Percentiles rank a stretch among this genome's conserved stretches.
Evolutionary conservation across 2,888 invertebrate genomes (phyloP).

Genomic region (Erpobdella octoculata): DNA sequence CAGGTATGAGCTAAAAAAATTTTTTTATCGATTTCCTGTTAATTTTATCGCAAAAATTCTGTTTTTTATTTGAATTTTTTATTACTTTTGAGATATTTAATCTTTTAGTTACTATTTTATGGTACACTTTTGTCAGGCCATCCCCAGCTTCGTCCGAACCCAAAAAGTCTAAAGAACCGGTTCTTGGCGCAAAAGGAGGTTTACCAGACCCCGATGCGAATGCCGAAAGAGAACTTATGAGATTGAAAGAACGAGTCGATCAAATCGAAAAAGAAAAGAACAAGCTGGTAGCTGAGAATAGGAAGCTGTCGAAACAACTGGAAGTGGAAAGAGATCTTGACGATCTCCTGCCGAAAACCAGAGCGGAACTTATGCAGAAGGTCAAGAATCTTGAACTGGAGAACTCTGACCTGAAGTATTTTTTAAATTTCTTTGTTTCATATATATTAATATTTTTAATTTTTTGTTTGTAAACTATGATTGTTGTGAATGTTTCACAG

Average conservation of each 20-base stretch:
- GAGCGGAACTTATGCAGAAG: constrained; percentile 11
- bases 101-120: no score
- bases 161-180: not conserved
- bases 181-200: not conserved
- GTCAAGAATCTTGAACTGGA: constrained; percentile 12
- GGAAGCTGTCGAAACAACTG: constrained; percentile 16
- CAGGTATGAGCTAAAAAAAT: no score
- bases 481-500: no score
- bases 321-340: constrained; percentile 16
- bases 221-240: not conserved
- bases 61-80: not conserved
- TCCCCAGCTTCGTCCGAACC: not conserved
- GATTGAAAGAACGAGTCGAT: constrained; percentile 9
- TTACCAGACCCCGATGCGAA: not conserved
- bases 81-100: no score
- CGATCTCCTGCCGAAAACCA: constrained; percentile 13
- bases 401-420: constrained; percentile 8
- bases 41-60: not conserved
- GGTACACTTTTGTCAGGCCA: not conserved
- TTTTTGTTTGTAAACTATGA: not conserved
- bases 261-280: constrained; percentile 19
- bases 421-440: not conserved
- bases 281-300: constrained; percentile 7
- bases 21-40: no score
- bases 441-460: not conserved